Base-by-base conservation (phyloP, 1,140 invertebrate species). In the Atta colombica region DNA sequence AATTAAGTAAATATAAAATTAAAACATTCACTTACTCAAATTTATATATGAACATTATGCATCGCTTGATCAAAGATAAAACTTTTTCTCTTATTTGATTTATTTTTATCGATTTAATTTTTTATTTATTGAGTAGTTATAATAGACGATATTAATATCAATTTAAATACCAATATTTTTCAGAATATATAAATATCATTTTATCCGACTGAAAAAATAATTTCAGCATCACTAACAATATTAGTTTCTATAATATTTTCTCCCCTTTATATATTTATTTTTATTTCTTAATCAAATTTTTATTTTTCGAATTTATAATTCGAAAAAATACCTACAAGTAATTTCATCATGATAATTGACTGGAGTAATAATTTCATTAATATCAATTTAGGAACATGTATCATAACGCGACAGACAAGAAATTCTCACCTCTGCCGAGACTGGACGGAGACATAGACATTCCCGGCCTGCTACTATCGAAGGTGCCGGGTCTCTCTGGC, bases 401-500 rank as follows among this genome's bases (percentile, higher is more conserved):
- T 55, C 16, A 6, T n/a, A 49, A 72, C 31, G 35, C 55, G 28
- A 69, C 21, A 61, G 21, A 87, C n/a, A 65, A 78, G 60, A 77
- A 87, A 87, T 55, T 80, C 96, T 97, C 96, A 98, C 97, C 97
- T 96, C 97, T 96, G 94, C 96, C 96, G 91, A 97, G 96, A 93
- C 97, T 97, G 90, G 97, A 96, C 84, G 97, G 97, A 86, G 97
- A 98, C 93, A 98, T 96, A 85, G 95, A 95, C 92, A 95, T 94
- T 75, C 87, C 93, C 35, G 95, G 95, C 88, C 95, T 94, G 90
- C 77, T 94, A 61, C 87, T 93, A 63, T 96, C 94, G 87, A 94
- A 95, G 63, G 93, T 89, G 2, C 88, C 60, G 66, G 90, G 88
- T 87, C 94, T 94, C 74, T 95, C 95, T 51, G 92, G 87, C 89